A percentile compares a stretch with the other conserved stretches of the same genome.
These are phyloP conservation scores for Byasa hedistus DNA, from an alignment of 2,888 invertebrate genomes.

Conservation along the genomic window DNA sequence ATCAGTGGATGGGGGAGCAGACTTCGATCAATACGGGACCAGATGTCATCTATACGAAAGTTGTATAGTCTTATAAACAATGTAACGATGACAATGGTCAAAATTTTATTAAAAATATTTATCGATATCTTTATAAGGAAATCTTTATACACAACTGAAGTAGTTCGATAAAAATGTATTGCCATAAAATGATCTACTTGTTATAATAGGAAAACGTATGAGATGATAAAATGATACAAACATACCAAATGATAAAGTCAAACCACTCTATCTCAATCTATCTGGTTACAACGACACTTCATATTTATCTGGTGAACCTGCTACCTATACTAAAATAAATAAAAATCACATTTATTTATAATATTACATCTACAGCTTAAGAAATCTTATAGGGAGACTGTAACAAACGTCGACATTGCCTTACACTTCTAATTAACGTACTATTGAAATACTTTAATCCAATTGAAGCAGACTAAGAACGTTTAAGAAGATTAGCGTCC, in stretches of 20 bases:
- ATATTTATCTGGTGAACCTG: neutral
- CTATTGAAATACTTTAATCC: slow-evolving; percentile 17
- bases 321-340: neutral
- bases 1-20: slow-evolving; percentile 35
- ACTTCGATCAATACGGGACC: neutral
- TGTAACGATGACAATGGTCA: too few species aligned
- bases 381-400: neutral
- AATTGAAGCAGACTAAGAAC: slow-evolving; percentile 10
- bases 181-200: neutral
- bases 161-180: neutral
- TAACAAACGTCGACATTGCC: slow-evolving; percentile 5
- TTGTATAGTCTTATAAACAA: neutral
- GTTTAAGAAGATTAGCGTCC: slow-evolving; percentile 20
- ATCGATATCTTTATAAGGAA: too few species aligned
- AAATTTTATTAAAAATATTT: too few species aligned
- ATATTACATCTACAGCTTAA: neutral
- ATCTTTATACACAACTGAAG: too few species aligned
- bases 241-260: slow-evolving; percentile 5
- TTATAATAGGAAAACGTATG: neutral
- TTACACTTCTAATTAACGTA: slow-evolving; percentile 9
- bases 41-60: neutral
- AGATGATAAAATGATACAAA: neutral
- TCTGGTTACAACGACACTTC: neutral
- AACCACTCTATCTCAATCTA: slow-evolving; percentile 8
- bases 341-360: neutral